Evolutionary conservation across 2,888 invertebrate genomes (phyloP), one percentile per base, ranked within the genome.

Genomic region (Crematogaster levior): DNA sequence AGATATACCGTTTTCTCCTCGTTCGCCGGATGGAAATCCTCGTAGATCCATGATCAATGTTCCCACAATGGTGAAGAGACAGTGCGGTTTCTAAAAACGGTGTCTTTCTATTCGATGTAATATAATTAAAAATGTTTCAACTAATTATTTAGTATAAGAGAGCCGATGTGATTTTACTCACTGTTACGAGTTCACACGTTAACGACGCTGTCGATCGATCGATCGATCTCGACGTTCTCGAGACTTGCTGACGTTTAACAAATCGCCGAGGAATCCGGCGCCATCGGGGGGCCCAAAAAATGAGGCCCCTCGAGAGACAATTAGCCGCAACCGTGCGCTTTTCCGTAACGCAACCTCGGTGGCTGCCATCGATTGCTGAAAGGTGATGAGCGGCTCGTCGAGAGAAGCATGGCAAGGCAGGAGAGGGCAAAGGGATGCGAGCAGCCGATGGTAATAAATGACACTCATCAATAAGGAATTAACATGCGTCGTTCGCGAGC

Each of bases 391-490:
- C 84, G 86, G 82, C 40, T 63, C 61, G 63, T 63, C 56, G 70
- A 75, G 21, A 40, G 60, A 65, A 63, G 58, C 79, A 43, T 56
- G 75, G 30, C 15, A 48, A 53, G 58, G 65, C 68, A 46, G 51
- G 74, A 68, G 70, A 12, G 61, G 63, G 58, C 15, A 46, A 66
- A 53, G 40, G 34, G 58, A 56, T 63, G 61, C 34, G 66, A 72
- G 81, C 80, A 83, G 82, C 81, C 91, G 91, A 91, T 91, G 88
- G 89, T 92, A 90, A 92, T 90, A 92, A 92, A 92, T 92, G 92
- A 91, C 91, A 90, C 88, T 91, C 92, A 92, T 92, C 92, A 91
- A 92, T 92, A 91, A 90, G 83, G 88, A 92, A 92, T 92, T 92
- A 92, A 88, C 90, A 91, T 92, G 88, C 88, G 89, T 56, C 65